Base-by-base conservation (phyloP, 2,797 vertebrate genomes). In the Ptychobarbus kaznakovi region DNA sequence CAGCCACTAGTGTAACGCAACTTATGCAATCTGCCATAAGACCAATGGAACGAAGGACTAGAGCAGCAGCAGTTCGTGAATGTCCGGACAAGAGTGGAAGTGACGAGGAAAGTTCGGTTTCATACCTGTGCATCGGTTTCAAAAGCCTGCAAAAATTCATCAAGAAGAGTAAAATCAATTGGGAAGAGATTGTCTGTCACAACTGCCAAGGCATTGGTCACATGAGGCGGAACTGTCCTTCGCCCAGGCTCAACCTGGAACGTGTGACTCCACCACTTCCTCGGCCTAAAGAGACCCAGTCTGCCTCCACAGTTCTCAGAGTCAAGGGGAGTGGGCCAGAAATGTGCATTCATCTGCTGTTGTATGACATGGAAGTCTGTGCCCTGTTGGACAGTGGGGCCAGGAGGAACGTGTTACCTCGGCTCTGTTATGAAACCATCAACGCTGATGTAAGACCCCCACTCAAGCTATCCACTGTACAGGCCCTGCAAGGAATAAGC, bases 331-430 rank as follows among this genome's bases (percentile, higher is more conserved):
- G 32, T 32, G 32, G 32, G 32, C 32, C 32, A 32, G 32, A 32
- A 2, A 32, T 32, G 32, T 32, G 32, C 32, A 32, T 32, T 32
- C 32, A 32, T 32, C 32, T 32, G 32, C 32, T 32, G 32, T 32
- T 32, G 32, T 32, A 32, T 32, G 32, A 32, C 32, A 32, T 32
- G 32, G 32, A 32, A 32, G 32, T 32, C 32, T 89, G 84, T 81
- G 85, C 88, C 76, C 69, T 91, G 1, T 61, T 89, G 38, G 84
- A 90, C 72, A 89, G 42, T 42, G 80, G 80, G 6, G 85, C 81
- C 0, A 7, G 9, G 53, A 87, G 22, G 3, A 87, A 20, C 9
- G 51, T 86, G 15, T 32, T 90, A 46, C 86, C 86, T 0, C 18
- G 86, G 1, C 6, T 6, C 3, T 53, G 85, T 1, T 88, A 88